Evolutionary conservation across 1,140 invertebrate genomes (phyloP).

Genomic region (Drosophila nannoptera): DNA sequence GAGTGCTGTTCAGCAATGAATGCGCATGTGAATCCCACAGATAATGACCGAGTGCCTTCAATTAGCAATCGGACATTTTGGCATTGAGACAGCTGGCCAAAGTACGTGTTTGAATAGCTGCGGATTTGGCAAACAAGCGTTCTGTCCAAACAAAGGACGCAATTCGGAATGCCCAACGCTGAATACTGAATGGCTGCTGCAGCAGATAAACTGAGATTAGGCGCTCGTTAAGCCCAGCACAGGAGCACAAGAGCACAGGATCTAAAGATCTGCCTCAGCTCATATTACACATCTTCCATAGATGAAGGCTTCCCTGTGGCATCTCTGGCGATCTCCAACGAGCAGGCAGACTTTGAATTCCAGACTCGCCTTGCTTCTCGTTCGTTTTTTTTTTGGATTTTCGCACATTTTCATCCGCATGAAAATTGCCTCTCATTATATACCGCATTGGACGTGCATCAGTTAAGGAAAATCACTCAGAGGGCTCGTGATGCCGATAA

Average conservation of each 20-base stretch:
- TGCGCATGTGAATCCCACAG: conserved; percentile 47
- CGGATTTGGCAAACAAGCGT: neutral
- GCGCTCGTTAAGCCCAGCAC: neutral
- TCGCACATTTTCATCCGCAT: neutral
- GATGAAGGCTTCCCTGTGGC: too few species aligned
- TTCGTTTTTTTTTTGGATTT: neutral
- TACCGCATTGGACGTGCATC: conserved; percentile 45
- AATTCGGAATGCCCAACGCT: neutral
- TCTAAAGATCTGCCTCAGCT: too few species aligned
- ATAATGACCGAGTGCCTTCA: conserved; percentile 68
- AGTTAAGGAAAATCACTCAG: conserved; percentile 49
- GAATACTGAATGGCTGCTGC: neutral
- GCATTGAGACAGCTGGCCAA: conserved; percentile 28
- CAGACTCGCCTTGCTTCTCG: neutral
- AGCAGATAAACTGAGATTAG: neutral
- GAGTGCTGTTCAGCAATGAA: conserved; percentile 54
- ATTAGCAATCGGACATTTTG: conserved; percentile 56
- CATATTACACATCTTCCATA: too few species aligned
- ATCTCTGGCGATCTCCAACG: neutral
- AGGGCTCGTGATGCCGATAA: conserved; percentile 34
- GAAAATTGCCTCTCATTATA: conserved; percentile 26
- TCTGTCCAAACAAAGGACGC: neutral
- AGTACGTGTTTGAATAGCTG: conserved; percentile 26
- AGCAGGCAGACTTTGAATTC: neutral
- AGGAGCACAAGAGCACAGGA: too few species aligned